Evolutionary conservation across 1,140 invertebrate species (phyloP), one percentile per base, ranked within the genome.

Genomic region (Forficula auricularia): DNA sequence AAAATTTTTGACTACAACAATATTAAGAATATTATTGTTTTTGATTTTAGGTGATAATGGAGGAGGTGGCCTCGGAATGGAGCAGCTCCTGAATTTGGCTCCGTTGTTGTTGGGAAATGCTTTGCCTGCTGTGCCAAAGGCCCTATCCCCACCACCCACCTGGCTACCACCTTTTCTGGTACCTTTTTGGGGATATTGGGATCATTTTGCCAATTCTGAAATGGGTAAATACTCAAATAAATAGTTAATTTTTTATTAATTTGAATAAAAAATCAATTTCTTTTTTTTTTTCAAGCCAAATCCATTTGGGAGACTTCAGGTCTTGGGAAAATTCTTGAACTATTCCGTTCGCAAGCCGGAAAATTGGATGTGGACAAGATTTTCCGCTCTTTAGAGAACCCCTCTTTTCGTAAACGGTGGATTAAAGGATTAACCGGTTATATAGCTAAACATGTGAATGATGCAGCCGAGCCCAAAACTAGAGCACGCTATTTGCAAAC

Each of bases 131-230:
- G 4, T 10, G 4, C 22, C 22, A 27, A 27, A 27, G 22, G 22
- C 22, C 4, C 22, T 4, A 36, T 6, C 4, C 13, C 13, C 20
- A 41, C 18, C 20, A 13, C 16, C 53, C 4, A 42, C 49, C 3
- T 74, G 76, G 47, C 57, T 83, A 45, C 79, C 80, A 1, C 80
- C 81, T 0, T 66, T 82, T 50, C 50, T 85, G 30, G 80, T 82
- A 51, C 77, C 75, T 41, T 49, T 73, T 1, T 78, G 82, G 52
- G 57, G 82, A 1, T 71, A 79, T 51, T 82, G 79, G 72, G 79
- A 83, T 46, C 71, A 82, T 35, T 83, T 84, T 52, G 74, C 77
- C 3, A 75, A 77, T 54, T 83, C 80, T 0, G 79, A 84, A 48
- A 58, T 83, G 0, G 80, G 79, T 27, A 27, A 27, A 10, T 27